These are phyloP conservation scores for Liparis tanakae DNA, from an alignment of 2,797 vertebrate genomes.

Conservation along the genomic window DNA sequence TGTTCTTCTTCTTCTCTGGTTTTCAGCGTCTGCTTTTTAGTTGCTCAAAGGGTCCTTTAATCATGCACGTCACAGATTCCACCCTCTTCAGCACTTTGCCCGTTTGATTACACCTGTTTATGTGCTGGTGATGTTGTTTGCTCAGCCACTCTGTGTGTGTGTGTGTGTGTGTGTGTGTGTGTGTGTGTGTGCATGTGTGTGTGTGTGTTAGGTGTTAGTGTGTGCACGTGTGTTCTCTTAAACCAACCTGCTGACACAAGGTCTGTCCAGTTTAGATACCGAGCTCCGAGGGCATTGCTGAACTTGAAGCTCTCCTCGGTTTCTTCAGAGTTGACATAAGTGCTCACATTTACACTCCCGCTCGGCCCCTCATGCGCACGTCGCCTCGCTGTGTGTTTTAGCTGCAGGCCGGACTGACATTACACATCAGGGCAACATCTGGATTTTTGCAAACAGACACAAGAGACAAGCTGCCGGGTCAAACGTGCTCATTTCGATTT, in stretches of 20 bases:
- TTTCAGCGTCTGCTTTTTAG: slow-evolving; percentile 53
- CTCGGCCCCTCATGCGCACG: slow-evolving; percentile 29
- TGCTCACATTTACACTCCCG: slow-evolving; percentile 44
- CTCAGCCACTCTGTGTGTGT: slow-evolving; percentile 61
- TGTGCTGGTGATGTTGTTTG: slow-evolving; percentile 74
- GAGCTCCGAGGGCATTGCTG: slow-evolving; percentile 44
- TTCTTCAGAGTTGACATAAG: slow-evolving; percentile 65
- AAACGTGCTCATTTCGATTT: slow-evolving; percentile 9
- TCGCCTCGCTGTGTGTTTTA: slow-evolving; percentile 40
- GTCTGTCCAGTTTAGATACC: slow-evolving; percentile 65
- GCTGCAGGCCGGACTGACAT: slow-evolving; percentile 41
- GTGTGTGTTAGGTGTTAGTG: slow-evolving; percentile 55
- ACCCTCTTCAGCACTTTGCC: slow-evolving; percentile 77
- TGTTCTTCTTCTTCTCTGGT: slow-evolving; percentile 61
- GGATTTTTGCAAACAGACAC: slow-evolving; percentile 34
- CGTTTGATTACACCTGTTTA: slow-evolving; percentile 80
- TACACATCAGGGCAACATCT: slow-evolving; percentile 11
- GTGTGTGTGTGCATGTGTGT: slow-evolving; percentile 46
- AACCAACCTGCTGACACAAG: slow-evolving; percentile 77
- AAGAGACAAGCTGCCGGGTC: slow-evolving; percentile 7
- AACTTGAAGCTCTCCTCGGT: slow-evolving; percentile 53
- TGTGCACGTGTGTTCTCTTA: slow-evolving; percentile 61
- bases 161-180: slow-evolving; percentile 18
- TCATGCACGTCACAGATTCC: slow-evolving; percentile 75
- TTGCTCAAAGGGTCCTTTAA: slow-evolving; percentile 74